phyloP scores from a whole-genome alignment of 2,797 vertebrate species.

The Lutjanus argentimaculatus region DNA sequence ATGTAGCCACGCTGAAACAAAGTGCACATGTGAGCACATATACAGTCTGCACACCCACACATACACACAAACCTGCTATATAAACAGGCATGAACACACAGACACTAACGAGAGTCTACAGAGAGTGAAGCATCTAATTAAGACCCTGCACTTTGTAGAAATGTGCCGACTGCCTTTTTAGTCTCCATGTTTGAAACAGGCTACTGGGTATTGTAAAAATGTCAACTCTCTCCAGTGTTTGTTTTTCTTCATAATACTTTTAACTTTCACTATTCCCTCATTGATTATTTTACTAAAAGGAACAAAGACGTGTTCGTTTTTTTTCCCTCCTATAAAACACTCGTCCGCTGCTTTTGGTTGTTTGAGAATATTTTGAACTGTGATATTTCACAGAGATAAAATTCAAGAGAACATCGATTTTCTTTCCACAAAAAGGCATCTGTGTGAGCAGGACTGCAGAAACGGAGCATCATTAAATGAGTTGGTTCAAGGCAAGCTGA shows the following conservation, averaged over 20 bases:
- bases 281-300: conserved; percentile 34
- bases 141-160: conserved; percentile 62
- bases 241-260: conserved; percentile 40
- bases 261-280: conserved; percentile 21
- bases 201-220: conserved; percentile 56
- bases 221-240: conserved; percentile 29
- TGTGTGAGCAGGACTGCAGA: conserved; percentile 1
- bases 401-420: conserved; percentile 17
- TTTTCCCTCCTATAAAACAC: conserved; percentile 6
- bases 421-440: not conserved
- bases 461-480: not conserved
- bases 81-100: conserved; percentile 44
- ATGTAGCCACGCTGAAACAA: conserved; percentile 26
- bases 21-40: conserved; percentile 19
- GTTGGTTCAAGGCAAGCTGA: not conserved
- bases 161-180: conserved; percentile 58
- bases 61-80: conserved; percentile 39
- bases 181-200: conserved; percentile 38
- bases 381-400: conserved; percentile 11
- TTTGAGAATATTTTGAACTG: conserved; percentile 13
- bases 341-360: not conserved
- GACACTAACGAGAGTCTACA: conserved; percentile 45
- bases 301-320: conserved; percentile 22
- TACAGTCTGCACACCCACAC: conserved; percentile 20
- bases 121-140: conserved; percentile 71